Conservation (phyloP, 2,888 invertebrate species). For the Drosophila antonietae region DNA sequence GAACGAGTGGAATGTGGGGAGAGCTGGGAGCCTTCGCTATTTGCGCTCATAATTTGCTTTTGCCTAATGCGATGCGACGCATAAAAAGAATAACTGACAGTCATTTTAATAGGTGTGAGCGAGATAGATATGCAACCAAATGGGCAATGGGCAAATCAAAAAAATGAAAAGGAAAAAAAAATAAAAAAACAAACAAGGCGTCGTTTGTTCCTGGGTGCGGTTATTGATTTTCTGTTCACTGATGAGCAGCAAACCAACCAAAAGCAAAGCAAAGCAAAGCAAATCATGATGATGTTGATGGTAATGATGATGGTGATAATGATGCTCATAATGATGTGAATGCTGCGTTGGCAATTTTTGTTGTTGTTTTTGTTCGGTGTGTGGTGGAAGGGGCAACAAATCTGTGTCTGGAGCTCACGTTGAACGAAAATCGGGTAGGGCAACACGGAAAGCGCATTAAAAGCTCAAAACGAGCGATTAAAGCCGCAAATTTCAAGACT, state of each 20-base stretch:
- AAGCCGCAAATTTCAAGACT: conserved; percentile 38
- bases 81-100: conserved; percentile 38
- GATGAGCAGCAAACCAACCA: conserved; percentile 48
- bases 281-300: conserved; percentile 12
- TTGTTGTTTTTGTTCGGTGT: conserved; percentile 8
- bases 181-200: conserved; percentile 10
- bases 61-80: conserved; percentile 50
- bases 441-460: conserved; percentile 65
- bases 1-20: conserved; percentile 14
- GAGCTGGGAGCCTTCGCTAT: conserved; percentile 29
- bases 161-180: background rate
- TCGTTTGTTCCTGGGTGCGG: conserved; percentile 67
- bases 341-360: conserved; percentile 69
- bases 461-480: conserved; percentile 56
- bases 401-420: conserved; percentile 46
- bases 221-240: conserved; percentile 72
- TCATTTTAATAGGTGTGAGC: conserved; percentile 3
- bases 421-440: conserved; percentile 34
- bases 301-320: conserved; percentile 25
- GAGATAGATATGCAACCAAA: conserved; percentile 30
- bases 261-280: conserved; percentile 24
- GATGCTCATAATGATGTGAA: conserved; percentile 41
- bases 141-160: conserved; percentile 41
- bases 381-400: conserved; percentile 25
- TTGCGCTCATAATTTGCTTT: conserved; percentile 51